Evolutionary conservation across 2,113 vertebrate species (phyloP).

Genomic region (Sialia sialis): DNA sequence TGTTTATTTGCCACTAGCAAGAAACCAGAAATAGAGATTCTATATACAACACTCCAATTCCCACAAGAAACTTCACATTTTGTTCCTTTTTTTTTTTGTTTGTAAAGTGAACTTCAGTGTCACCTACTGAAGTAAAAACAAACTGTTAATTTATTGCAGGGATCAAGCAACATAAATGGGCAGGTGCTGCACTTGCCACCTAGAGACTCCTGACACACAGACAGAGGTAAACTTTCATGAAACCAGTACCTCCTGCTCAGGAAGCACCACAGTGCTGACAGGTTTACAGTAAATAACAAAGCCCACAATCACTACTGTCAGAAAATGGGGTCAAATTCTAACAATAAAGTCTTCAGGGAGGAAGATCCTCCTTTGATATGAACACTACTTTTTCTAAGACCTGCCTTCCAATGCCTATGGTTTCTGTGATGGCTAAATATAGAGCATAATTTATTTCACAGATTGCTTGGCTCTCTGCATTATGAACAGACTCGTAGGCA

Average conservation of each 20-base stretch:
- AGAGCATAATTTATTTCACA: not conserved
- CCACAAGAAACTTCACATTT: not conserved
- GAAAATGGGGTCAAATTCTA: not conserved
- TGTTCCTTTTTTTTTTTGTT: not conserved
- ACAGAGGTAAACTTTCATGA: not conserved
- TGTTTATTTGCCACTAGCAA: not conserved
- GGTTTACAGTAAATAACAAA: not conserved
- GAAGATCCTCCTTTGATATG: not conserved
- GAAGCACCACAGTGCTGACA: not conserved
- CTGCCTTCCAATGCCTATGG: not conserved
- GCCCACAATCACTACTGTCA: not conserved
- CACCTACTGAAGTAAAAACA: not conserved
- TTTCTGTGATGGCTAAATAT: not conserved
- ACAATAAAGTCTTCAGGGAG: not conserved
- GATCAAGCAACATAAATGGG: not conserved
- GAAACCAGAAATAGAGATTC: not conserved
- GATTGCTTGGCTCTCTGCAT: not conserved
- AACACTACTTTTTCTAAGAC: not conserved
- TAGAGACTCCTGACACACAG: not conserved
- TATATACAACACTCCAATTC: not conserved
- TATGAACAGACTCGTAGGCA: not conserved
- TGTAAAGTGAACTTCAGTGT: not conserved
- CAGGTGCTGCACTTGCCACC: not conserved
- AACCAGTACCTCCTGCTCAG: not conserved
- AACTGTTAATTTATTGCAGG: not conserved